Base-by-base conservation (phyloP, 2,797 vertebrate species). In the Manis javanica region DNA sequence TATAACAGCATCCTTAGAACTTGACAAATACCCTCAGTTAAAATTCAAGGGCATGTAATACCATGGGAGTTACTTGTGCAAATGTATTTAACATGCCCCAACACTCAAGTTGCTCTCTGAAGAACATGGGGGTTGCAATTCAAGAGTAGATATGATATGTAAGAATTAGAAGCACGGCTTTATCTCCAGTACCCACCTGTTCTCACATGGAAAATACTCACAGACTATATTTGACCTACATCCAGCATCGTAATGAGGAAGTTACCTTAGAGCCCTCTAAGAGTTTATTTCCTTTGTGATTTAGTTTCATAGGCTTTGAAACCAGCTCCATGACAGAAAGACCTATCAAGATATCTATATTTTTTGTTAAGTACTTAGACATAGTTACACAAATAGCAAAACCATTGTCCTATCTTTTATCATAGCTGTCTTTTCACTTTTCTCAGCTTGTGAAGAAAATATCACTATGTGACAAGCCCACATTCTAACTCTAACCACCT, bases 1-100 rank as follows among this genome's bases (percentile, higher is more conserved):
- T 93, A 91, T 90, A 90, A 84, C 26, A 64, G 63, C 34, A 94
- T 94, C 71, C 64, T 97, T 97, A 87, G 88, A 85, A 91, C 55
- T 85, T 97, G 75, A 94, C 75, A 93, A 91, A 90, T 92, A 75
- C 21, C 61, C 42, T 72, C 61, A 90, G 66, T 91, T 74, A 89
- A 97, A 96, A 95, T 88, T 91, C 61, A 96, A 96, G 71, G 19
- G 15, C 63, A 75, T 93, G 37, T 81, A 90, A 88, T 84, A 71
- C 26, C 82, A 95, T 26, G 61, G 42, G 24, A 89, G 11, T 92
- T 94, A 91, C 42, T 89, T 89, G 39, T 84, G 61, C 39, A 87
- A 95, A 84, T 81, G 55, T 31, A 91, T 89, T 94, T 78, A 87
- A 79, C 59, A 84, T 82, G 71, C 83, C 46, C 31, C 55, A 95